phyloP scores from a whole-genome alignment of 2,113 vertebrate species.

The Hydropotes inermis region DNA sequence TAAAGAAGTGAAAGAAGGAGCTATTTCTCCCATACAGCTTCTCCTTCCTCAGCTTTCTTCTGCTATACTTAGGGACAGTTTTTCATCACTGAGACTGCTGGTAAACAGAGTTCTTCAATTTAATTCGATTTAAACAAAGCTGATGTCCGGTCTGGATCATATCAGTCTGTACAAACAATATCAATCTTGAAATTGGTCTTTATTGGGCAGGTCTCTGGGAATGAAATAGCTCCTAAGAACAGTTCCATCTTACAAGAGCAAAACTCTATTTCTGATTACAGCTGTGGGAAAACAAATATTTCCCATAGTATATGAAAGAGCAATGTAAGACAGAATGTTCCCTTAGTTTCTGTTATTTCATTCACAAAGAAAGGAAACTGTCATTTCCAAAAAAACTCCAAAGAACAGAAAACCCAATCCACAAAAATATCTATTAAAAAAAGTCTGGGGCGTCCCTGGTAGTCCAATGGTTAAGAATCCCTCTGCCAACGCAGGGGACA shows the following conservation, averaged over 20 bases:
- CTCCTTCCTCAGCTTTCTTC: background rate
- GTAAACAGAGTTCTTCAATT: background rate
- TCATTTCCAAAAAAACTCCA: background rate
- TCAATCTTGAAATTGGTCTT: background rate
- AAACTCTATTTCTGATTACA: constrained; percentile 12
- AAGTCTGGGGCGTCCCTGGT: background rate
- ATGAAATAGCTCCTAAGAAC: background rate
- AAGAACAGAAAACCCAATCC: background rate
- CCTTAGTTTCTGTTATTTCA: constrained; percentile 8
- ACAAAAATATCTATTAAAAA: background rate
- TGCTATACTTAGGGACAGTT: background rate
- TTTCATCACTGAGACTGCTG: background rate
- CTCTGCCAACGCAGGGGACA: background rate
- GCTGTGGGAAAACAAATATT: background rate
- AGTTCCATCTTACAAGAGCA: background rate
- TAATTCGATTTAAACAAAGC: background rate
- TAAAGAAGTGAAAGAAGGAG: background rate
- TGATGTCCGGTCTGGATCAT: background rate
- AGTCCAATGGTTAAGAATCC: background rate
- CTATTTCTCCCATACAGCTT: background rate
- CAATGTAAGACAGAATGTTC: background rate
- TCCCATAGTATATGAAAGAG: background rate
- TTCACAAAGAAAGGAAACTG: constrained; percentile 9
- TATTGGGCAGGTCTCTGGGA: background rate
- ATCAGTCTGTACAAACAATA: background rate